Evolutionary conservation across 2,888 invertebrate species (phyloP).

Genomic region (Hemicrepidius hirtus): DNA sequence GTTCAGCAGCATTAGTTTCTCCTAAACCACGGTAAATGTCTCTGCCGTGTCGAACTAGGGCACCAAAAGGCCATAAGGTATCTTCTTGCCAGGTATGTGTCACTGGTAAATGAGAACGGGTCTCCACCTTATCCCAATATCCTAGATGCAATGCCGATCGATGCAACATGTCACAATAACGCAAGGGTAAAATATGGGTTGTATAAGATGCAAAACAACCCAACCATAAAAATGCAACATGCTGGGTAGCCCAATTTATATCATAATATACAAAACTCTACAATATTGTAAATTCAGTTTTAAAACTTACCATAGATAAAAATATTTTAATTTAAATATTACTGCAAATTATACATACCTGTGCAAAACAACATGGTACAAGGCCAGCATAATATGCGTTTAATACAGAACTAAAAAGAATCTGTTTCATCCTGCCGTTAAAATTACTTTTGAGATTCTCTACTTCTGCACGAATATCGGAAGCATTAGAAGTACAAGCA

Average conservation of each 20-base stretch:
- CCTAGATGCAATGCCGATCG: slow-evolving; percentile 93
- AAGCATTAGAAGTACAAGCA: slow-evolving; percentile 84
- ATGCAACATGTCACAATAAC: slow-evolving; percentile 92
- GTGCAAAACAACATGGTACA: slow-evolving; percentile 92
- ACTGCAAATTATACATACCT: slow-evolving; percentile 73
- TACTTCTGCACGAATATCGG: slow-evolving; percentile 87
- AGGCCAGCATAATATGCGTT: slow-evolving; percentile 93
- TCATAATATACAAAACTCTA: slow-evolving; percentile 86
- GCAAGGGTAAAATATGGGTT: slow-evolving; percentile 77
- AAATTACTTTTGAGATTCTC: slow-evolving; percentile 90
- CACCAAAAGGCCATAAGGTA: slow-evolving; percentile 84
- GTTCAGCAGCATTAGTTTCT: slow-evolving; percentile 89
- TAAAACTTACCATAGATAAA: neutral
- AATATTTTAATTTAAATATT: too few species aligned
- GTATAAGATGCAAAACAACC: slow-evolving; percentile 88
- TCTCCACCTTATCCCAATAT: slow-evolving; percentile 76
- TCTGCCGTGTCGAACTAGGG: slow-evolving; percentile 82
- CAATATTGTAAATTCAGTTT: slow-evolving; percentile 51
- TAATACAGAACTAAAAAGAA: slow-evolving; percentile 84
- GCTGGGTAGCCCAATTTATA: slow-evolving; percentile 87
- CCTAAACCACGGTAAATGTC: slow-evolving; percentile 86
- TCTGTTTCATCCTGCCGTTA: slow-evolving; percentile 91
- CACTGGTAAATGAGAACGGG: slow-evolving; percentile 68
- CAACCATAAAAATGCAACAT: slow-evolving; percentile 88
- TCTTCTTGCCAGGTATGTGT: slow-evolving; percentile 74